Base-by-base conservation (phyloP, 2,888 invertebrate species). In the Acanthosepion esculentum region DNA sequence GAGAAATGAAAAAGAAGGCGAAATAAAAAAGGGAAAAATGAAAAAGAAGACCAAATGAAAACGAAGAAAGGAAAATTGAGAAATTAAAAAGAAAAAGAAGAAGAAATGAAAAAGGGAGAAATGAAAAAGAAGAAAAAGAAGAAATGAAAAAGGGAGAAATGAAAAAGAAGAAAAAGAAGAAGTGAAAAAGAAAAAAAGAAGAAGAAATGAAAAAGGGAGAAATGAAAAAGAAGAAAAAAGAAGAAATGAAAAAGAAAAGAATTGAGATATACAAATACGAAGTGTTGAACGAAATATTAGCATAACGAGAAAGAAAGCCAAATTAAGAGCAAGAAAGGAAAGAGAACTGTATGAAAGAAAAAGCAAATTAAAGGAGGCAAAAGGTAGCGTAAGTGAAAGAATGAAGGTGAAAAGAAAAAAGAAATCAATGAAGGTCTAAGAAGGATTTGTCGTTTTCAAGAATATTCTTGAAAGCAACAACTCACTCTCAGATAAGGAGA, bases 261-360 rank as follows among this genome's bases (percentile, higher is more conserved):
- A 53, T 26, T 1, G 55, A 0, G 4, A 53, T 26, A 50, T 5
- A n/a, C 10, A 93, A 48, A 23, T 3, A 94, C 8, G 53, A 53
- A 20, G n/a, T 26, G 55, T 29, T 26, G 5, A n/a, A 53, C 8
- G 2, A 53, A 50, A 12, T 23, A 53, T 50, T 15, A 20, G 20
- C 18, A 20, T 15, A 53, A n/a, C 23, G 59, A 53, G 29, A n/a
- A 15, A 20, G 20, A 55, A 55, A 18, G 50, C 23, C 23, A 55
- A 94, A 53, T 23, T 18, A 18, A 53, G 0, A 53, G n/a, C 10
- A n/a, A 53, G 53, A 53, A 50, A 29, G n/a, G 55, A 94, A 53
- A 50, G 94, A 94, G 94, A 94, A n/a, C n/a, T n/a, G n/a, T n/a
- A n/a, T n/a, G n/a, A n/a, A 53, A 94, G 53, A 53, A 41, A 41